Base-by-base conservation (phyloP, 1,140 invertebrate species). In the Probaryconus sp. region DNA sequence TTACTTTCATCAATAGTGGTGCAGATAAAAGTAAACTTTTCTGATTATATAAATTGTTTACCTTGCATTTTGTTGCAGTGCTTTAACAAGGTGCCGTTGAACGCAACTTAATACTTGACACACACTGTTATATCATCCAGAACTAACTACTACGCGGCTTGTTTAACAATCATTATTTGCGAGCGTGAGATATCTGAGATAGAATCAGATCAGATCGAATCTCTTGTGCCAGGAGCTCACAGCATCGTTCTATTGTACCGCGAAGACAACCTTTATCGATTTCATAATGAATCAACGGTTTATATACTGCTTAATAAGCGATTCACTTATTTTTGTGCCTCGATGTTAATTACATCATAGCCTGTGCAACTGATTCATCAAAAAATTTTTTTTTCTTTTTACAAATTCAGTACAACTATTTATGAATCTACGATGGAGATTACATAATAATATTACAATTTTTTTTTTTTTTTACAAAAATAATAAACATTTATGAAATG, bases 121-220 rank as follows among this genome's bases (percentile, higher is more conserved):
- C 78, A 77, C 74, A 81, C 77, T 73, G 76, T 80, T 78, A 79
- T 76, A 21, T 73, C 68, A 60, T 68, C 58, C 7, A 60, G 47
- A 60, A 64, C 14, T 47, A 42, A 47, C 33, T 58, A 73, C 67
- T 64, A 45, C 38, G 67, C 61, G 64, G 76, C 78, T 81, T 81
- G 77, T 83, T 80, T 81, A 84, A 84, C 81, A 81, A 84, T 84
- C 81, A 80, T 84, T 84, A 84, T 85, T 85, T 85, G 82, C 80
- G 80, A 81, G 73, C 77, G 47, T 55, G 43, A 70, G 60, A 33
- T 79, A 81, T 82, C 67, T 38, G 26, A 79, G 81, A 83, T 83
- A 78, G 40, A 56, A 76, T 77, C 74, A 58, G 74, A 83, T 81
- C 77, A 70, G 79, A 83, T 82, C 77, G 74, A 51, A 83, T 82